These are phyloP conservation scores for Sylvia borin DNA, from an alignment of 2,797 vertebrate genomes.

Conservation along the genomic window DNA sequence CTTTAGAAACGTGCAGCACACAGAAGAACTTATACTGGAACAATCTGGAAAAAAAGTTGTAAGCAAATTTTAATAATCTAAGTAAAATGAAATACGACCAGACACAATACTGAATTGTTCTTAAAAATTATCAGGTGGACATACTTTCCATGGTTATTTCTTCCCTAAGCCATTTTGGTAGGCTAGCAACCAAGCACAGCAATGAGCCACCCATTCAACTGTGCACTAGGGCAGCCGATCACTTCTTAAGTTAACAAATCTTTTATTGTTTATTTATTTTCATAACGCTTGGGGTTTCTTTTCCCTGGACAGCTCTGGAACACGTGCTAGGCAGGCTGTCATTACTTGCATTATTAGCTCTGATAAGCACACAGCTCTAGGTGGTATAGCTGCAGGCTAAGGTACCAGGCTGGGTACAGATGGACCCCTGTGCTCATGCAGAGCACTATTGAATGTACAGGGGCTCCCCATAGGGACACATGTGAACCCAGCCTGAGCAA, in stretches of 20 bases:
- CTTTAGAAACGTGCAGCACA: background rate
- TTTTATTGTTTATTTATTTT: background rate
- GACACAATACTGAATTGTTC: background rate
- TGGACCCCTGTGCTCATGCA: conserved; percentile 28
- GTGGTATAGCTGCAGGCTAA: conserved; percentile 64
- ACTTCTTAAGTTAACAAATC: conserved; percentile 48
- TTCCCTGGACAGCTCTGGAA: background rate
- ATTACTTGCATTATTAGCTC: conserved; percentile 45
- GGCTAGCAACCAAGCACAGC: background rate
- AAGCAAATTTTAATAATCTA: background rate
- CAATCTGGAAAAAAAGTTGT: background rate
- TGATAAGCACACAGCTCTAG: conserved; percentile 52
- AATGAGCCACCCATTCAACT: background rate
- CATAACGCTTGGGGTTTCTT: conserved; percentile 18
- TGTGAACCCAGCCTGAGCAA: background rate
- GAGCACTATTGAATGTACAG: conserved; percentile 35
- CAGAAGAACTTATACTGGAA: background rate
- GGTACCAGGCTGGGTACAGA: conserved; percentile 42
- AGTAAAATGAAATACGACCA: background rate
- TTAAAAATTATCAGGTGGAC: background rate
- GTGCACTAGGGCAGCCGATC: background rate
- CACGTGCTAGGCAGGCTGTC: conserved; percentile 58
- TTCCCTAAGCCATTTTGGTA: background rate
- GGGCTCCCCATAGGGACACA: conserved; percentile 49
- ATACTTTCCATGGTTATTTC: background rate